phyloP scores from a whole-genome alignment of 2,888 invertebrate species.

The Cheilosia pagana region DNA sequence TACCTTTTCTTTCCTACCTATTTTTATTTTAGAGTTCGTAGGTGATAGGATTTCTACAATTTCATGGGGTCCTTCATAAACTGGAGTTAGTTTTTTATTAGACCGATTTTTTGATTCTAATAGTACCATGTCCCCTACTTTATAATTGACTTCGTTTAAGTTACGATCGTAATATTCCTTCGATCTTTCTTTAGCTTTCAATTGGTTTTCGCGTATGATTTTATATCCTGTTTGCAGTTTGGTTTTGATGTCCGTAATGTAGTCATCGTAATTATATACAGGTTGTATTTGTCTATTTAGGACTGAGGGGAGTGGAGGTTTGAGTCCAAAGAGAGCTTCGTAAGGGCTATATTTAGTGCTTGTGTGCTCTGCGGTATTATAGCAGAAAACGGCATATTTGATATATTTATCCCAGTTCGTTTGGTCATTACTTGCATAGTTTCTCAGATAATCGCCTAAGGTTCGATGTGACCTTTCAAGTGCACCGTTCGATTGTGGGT shows the following conservation, averaged over 20 bases:
- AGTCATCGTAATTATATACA: too few relatives aligned
- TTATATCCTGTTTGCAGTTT: too few relatives aligned
- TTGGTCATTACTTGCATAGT: slow-evolving; percentile 14
- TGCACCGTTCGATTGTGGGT: slow-evolving; percentile 6
- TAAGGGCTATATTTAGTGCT: neutral
- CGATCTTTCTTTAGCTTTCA: too few relatives aligned
- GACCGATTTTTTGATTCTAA: slow-evolving; percentile 6
- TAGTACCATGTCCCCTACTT: slow-evolving; percentile 5
- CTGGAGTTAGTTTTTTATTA: slow-evolving; percentile 8
- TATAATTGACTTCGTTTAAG: neutral
- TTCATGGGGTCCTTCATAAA: slow-evolving; percentile 21
- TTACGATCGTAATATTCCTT: too few relatives aligned
- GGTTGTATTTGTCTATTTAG: too few relatives aligned
- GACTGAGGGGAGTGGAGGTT: too few relatives aligned
- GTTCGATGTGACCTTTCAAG: slow-evolving; percentile 10
- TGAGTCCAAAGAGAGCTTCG: too few relatives aligned
- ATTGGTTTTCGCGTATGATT: too few relatives aligned
- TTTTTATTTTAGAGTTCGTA: slow-evolving; percentile 11
- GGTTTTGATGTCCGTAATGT: too few relatives aligned
- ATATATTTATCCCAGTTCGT: slow-evolving; percentile 5
- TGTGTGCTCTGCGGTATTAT: neutral
- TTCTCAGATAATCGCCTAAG: slow-evolving; percentile 12
- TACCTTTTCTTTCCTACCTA: slow-evolving; percentile 31
- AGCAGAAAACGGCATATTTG: slow-evolving; percentile 3
- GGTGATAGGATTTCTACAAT: slow-evolving; percentile 6